Evolutionary conservation across 2,797 vertebrate species (phyloP).

Genomic region (Miichthys miiuy): DNA sequence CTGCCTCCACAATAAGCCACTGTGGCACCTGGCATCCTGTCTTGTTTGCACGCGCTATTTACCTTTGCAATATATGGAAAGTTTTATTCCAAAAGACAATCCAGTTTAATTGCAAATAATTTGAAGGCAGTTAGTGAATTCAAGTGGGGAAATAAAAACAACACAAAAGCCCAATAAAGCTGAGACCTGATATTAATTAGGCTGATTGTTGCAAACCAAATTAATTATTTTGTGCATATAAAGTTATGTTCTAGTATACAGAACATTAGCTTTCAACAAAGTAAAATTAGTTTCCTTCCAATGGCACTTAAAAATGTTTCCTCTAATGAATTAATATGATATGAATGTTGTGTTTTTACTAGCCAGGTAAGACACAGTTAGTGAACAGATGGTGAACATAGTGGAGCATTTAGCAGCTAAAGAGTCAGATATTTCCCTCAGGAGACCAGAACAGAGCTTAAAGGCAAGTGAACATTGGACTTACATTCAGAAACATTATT

Average conservation of each 20-base stretch:
- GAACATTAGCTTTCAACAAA: not conserved
- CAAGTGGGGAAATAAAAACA: not conserved
- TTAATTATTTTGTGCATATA: not conserved
- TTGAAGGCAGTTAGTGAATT: not conserved
- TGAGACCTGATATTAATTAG: not conserved
- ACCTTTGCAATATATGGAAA: constrained; percentile 23
- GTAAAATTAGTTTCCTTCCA: not conserved
- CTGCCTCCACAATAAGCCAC: constrained; percentile 23
- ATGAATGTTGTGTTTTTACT: not conserved
- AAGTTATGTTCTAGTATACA: not conserved
- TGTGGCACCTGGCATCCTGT: constrained; percentile 12
- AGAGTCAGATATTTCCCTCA: not conserved
- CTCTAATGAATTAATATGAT: not conserved
- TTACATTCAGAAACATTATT: not conserved
- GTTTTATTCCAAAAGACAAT: constrained; percentile 33
- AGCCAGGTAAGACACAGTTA: not conserved
- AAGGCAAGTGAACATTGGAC: not conserved
- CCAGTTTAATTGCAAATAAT: not conserved
- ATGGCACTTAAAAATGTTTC: not conserved
- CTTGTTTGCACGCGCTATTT: constrained; percentile 39
- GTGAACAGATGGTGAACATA: not conserved
- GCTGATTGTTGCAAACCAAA: not conserved
- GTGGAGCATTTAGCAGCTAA: not conserved
- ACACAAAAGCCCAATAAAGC: not conserved
- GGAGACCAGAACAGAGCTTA: not conserved